Evolutionary conservation across 2,888 invertebrate species (phyloP).

Genomic region (Oithona nana): DNA sequence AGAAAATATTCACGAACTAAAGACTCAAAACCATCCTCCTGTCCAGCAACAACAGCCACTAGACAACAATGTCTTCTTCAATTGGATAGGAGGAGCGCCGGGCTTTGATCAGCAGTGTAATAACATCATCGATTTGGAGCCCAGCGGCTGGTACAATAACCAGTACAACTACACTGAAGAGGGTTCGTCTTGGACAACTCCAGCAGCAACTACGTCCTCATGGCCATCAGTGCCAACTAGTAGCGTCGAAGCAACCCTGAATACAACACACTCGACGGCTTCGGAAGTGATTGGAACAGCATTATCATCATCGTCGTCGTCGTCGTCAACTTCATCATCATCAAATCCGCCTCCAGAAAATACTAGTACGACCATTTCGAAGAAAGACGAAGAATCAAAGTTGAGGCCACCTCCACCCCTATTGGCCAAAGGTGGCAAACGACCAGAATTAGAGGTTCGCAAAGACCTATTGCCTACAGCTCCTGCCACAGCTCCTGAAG

Average conservation of each 20-base stretch:
- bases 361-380: neutral
- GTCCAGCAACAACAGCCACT: neutral
- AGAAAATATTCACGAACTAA: neutral
- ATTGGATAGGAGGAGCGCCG: neutral
- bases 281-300: neutral
- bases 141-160: neutral
- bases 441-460: constrained; percentile 8
- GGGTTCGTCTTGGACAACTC: neutral
- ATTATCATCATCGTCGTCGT: neutral
- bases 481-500: constrained; percentile 3
- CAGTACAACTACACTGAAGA: neutral
- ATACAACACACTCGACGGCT: neutral
- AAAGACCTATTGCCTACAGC: constrained; percentile 14
- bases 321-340: too few species aligned
- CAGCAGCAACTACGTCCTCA: neutral
- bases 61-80: neutral
- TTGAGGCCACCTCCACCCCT: neutral
- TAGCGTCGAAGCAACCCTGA: neutral
- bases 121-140: neutral
- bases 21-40: neutral
- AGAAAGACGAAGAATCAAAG: neutral
- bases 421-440: neutral
- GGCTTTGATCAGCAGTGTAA: neutral
- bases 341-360: too few species aligned
- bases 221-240: neutral